A percentile compares a stretch with the other conserved stretches of the same genome.
Conservation (phyloP, 1,140 invertebrate genomes). For the Drosophila yakuba region DNA sequence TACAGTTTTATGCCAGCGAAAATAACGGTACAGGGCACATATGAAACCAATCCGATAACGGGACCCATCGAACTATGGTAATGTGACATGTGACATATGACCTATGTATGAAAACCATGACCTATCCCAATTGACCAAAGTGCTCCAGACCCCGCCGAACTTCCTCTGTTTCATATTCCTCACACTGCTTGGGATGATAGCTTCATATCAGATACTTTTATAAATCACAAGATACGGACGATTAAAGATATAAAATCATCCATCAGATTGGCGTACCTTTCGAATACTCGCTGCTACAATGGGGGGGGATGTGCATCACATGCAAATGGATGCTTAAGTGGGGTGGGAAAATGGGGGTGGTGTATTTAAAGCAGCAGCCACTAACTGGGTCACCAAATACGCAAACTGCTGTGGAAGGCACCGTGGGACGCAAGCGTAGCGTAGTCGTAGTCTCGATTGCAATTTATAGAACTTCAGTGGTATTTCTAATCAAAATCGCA, state of each 20-base stretch:
- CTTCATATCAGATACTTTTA: not conserved
- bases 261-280: not conserved
- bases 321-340: constrained; percentile 17
- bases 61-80: constrained; percentile 84
- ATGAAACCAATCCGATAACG: constrained; percentile 82
- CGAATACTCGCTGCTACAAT: constrained; percentile 9
- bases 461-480: not conserved
- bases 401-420: constrained; percentile 50
- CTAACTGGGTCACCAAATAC: constrained; percentile 70
- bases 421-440: constrained; percentile 26
- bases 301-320: not conserved
- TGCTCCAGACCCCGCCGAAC: not conserved
- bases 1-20: constrained; percentile 84
- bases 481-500: too few relatives aligned
- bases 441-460: not conserved
- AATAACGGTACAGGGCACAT: constrained; percentile 83
- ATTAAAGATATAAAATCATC: too few relatives aligned
- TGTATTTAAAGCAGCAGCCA: constrained; percentile 47
- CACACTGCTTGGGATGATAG: not conserved
- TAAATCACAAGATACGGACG: too few relatives aligned
- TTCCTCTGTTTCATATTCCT: constrained; percentile 3
- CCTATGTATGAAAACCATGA: constrained; percentile 9
- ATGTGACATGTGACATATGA: constrained; percentile 45
- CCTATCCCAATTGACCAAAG: constrained; percentile 2
- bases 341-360: constrained; percentile 12